Conservation (phyloP, 2,797 vertebrate species). For the Orientallactaga sibirica region DNA sequence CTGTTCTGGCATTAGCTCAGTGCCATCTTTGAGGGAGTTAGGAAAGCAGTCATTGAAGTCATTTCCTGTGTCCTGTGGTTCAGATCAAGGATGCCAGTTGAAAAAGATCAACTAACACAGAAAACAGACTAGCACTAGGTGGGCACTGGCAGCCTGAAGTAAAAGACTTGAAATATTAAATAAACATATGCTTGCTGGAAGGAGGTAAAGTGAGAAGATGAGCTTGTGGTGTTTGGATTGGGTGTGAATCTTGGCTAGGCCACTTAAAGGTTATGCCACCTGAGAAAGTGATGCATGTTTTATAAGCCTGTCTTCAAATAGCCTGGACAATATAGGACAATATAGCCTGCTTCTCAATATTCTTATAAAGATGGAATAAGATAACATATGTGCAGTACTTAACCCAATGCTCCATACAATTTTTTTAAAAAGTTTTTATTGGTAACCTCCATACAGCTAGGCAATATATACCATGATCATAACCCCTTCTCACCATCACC, state of each 20-base stretch:
- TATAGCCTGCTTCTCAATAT: not conserved
- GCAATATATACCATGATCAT: too few relatives aligned
- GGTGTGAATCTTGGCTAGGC: not conserved
- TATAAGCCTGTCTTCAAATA: not conserved
- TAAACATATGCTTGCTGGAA: not conserved
- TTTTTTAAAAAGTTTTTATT: too few relatives aligned
- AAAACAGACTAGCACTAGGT: conserved; percentile 22
- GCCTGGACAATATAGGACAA: not conserved
- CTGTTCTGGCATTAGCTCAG: not conserved
- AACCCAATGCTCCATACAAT: not conserved
- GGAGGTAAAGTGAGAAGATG: not conserved
- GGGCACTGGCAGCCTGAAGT: not conserved
- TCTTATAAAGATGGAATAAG: conserved; percentile 16
- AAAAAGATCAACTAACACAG: conserved; percentile 19
- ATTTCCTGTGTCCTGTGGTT: conserved; percentile 51
- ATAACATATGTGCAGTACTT: not conserved
- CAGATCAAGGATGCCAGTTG: not conserved
- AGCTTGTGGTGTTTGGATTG: not conserved
- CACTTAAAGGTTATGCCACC: not conserved
- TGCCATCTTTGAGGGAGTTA: not conserved
- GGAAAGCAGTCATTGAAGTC: not conserved
- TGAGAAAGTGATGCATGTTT: conserved; percentile 31
- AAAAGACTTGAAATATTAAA: conserved; percentile 11
- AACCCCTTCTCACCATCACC: not conserved
- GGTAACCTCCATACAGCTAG: too few relatives aligned